Base-by-base conservation (phyloP, 2,797 vertebrate species). In the Scyliorhinus canicula region DNA sequence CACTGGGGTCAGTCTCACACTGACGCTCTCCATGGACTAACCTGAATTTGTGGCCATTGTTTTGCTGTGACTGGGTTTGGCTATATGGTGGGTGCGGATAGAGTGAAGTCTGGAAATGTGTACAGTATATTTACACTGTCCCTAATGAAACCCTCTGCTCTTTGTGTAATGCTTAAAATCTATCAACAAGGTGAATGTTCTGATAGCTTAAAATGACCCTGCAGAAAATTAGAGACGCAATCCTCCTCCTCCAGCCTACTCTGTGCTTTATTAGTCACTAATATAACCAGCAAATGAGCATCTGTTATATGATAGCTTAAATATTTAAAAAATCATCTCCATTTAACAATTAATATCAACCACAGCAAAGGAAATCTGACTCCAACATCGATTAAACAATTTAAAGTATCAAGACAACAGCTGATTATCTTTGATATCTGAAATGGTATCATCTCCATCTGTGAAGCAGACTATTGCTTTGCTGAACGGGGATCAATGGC, bases 291-390 rank as follows among this genome's bases (percentile, higher is more conserved):
- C 14, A 57, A 26, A 57, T 57, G 52, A 57, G 82, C 28, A 35
- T 55, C 26, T 88, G 55, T n/a, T 88, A 52, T 57, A 88, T 57
- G 85, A 57, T 52, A 88, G 85, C 85, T 26, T 57, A 88, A n/a
- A n/a, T n/a, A 55, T 57, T 35, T 57, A 55, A 88, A 88, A 88
- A 57, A 57, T 55, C 52, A 24, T 88, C 85, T 88, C 85, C 55
- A 88, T n/a, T 88, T 88, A 88, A 52, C 85, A 88, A 88, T 57
- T 57, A 88, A 35, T 31, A 52, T 57, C 55, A 88, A 86, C 26
- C 52, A 77, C 19, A 77, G 35, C 12, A 88, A 88, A 47, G 77
- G 19, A 82, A 16, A 12, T 57, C 85, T 57, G 85, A 88, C 24
- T 57, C 12, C 55, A 55, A 12, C 28, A 88, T 52, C 85, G 19